Conservation (phyloP, 2,888 invertebrate genomes). For the Synergus laeviventris region DNA sequence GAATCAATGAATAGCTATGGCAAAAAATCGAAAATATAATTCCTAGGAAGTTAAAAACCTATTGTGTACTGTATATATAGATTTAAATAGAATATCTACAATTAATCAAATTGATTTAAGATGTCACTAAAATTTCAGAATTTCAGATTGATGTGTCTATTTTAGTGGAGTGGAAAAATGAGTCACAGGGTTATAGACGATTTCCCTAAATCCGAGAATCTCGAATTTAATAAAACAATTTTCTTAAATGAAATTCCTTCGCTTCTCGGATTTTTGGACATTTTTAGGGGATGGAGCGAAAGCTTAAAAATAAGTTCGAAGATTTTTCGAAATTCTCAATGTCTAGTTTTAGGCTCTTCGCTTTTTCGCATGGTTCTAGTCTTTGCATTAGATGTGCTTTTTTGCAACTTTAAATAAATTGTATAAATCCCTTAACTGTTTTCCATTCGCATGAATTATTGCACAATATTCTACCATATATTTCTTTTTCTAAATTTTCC, state of each 20-base stretch:
- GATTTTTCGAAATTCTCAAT: conserved; percentile 21
- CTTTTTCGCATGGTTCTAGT: not conserved
- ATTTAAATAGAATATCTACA: not conserved
- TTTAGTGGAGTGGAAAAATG: conserved; percentile 21
- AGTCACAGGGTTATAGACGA: conserved; percentile 31
- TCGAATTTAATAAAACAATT: not conserved
- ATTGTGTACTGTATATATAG: not conserved
- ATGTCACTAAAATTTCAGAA: not conserved
- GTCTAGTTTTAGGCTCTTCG: conserved; percentile 16
- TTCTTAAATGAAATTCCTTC: not conserved
- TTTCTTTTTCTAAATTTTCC: not conserved
- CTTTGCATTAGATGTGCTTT: not conserved
- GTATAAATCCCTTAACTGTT: too few relatives aligned
- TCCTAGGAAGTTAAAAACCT: not conserved
- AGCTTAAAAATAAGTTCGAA: not conserved
- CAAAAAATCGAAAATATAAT: not conserved
- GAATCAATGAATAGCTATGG: not conserved
- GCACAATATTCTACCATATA: not conserved
- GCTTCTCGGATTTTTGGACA: not conserved
- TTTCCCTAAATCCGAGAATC: not conserved
- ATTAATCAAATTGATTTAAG: not conserved
- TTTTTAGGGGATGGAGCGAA: not conserved
- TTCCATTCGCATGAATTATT: not conserved
- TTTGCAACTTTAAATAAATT: conserved; percentile 1
- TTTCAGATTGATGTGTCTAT: conserved; percentile 21